Percentiles rank a stretch among this genome's conserved stretches.
These are phyloP conservation scores for Catalaphyllia jardinei DNA, from an alignment of 64 coral and sea anemone genomes.

Conservation along the genomic window DNA sequence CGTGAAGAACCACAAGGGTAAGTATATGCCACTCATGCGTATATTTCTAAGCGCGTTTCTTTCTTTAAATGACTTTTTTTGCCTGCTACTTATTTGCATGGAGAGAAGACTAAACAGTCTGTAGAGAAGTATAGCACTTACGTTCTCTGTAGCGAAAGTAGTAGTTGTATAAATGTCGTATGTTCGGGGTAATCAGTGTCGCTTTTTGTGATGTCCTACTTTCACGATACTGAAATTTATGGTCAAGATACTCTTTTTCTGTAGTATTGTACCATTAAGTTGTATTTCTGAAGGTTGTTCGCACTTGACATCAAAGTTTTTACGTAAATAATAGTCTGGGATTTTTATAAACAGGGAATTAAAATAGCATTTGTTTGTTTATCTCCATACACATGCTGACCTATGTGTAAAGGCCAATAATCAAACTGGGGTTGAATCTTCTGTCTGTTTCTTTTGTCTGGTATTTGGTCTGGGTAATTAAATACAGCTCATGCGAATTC, in stretches of 20 bases:
- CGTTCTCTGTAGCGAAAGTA: background rate
- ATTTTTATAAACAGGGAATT: background rate
- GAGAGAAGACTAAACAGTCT: slow-evolving; percentile 61
- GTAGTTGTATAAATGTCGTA: background rate
- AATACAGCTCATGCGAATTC: background rate
- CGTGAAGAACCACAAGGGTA: slow-evolving; percentile 63
- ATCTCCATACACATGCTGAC: slow-evolving; percentile 6
- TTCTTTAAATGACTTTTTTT: background rate
- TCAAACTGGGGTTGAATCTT: background rate
- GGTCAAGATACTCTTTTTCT: background rate
- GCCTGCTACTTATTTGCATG: slow-evolving; percentile 43
- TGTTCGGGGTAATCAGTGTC: background rate
- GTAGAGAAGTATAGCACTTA: background rate
- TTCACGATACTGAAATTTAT: background rate
- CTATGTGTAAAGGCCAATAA: slow-evolving; percentile 3
- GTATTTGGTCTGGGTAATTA: background rate
- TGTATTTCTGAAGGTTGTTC: background rate
- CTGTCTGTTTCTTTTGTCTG: slow-evolving; percentile 14
- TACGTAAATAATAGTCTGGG: slow-evolving; percentile 35
- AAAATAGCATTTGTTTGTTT: slow-evolving; percentile 16
- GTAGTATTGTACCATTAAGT: background rate
- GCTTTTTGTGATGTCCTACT: background rate
- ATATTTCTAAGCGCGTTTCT: background rate
- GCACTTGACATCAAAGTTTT: slow-evolving; percentile 3
- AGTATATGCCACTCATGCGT: slow-evolving; percentile 1